phyloP scores from a whole-genome alignment of 2,797 vertebrate species.

The Gambelia wislizenii region DNA sequence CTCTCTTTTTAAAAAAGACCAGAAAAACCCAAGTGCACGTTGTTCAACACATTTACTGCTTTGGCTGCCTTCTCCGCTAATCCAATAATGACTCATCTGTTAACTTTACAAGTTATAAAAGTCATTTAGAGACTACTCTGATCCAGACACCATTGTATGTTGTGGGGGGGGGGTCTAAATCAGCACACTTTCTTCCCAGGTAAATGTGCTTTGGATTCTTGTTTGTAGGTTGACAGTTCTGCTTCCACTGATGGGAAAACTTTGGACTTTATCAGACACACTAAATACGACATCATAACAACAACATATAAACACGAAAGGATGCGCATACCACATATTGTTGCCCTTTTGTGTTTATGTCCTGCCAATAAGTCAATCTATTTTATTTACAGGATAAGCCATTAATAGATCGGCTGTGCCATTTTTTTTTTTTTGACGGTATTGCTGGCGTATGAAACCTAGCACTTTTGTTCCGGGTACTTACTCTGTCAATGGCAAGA shows the following conservation, averaged over 20 bases:
- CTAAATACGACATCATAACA: no score
- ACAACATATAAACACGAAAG: no score
- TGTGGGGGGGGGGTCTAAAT: neutral
- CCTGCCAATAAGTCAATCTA: no score
- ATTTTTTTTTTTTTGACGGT: no score
- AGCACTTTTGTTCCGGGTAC: no score
- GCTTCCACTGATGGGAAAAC: neutral
- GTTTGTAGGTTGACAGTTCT: neutral
- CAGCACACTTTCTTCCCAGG: neutral
- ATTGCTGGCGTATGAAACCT: no score
- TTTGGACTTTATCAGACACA: no score
- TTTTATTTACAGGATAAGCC: no score
- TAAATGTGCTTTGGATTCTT: neutral
- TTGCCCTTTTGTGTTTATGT: no score
- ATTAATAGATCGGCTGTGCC: no score
- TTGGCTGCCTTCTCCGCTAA: neutral
- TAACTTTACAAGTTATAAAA: conserved; percentile 6
- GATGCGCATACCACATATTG: no score
- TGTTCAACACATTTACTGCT: neutral
- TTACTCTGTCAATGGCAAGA: no score
- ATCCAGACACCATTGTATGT: neutral
- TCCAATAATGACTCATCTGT: conserved; percentile 13
- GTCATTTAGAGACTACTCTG: neutral
- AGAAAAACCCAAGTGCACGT: neutral
- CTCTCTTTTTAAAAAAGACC: neutral